Base-by-base conservation (phyloP, 2,113 vertebrate species). In the Neolamprologus ventralis region DNA sequence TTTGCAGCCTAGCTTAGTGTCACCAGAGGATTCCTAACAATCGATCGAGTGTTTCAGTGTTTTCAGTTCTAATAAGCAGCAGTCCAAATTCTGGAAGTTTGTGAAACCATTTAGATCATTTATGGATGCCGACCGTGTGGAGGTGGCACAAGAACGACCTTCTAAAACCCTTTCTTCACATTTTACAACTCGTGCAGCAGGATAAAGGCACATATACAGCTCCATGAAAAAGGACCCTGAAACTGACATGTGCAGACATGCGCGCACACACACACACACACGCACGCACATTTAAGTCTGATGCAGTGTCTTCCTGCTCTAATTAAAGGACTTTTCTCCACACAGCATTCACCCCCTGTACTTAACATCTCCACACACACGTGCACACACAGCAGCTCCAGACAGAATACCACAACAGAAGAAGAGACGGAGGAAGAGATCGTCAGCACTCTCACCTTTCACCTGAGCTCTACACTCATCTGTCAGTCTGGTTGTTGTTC, bases 281-380 rank as follows among this genome's bases (percentile, higher is more conserved):
- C 7, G 7, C 51, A 11, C 89, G 81, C 63, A 83, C 82, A 84
- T 81, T 63, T 71, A 79, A 85, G 88, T 91, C 94, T 93, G 87
- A 92, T 88, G 84, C 91, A 65, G 31, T 35, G 89, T 95, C 95
- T 96, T 96, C 96, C 95, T 96, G 94, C 94, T 94, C 58, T 96
- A 96, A 97, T 97, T 96, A 96, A 94, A 96, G 96, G 95, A 92
- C 94, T 90, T 85, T 92, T 87, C 71, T 26, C 68, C 88, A 90
- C 68, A 54, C 71, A 81, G 90, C 84, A 89, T 84, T 85, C 90
- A 93, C 60, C 89, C 93, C 94, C 96, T 96, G 94, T 96, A 96
- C 83, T 96, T 96, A 96, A 91, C 90, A 88, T 79, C 86, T 85
- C 21, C 81, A 78, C 85, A 86, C 80, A 75, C 87, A 85, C 80